Evolutionary conservation across 2,888 invertebrate genomes (phyloP), one percentile per base, ranked within the genome.

Genomic region (Phasia obesa): DNA sequence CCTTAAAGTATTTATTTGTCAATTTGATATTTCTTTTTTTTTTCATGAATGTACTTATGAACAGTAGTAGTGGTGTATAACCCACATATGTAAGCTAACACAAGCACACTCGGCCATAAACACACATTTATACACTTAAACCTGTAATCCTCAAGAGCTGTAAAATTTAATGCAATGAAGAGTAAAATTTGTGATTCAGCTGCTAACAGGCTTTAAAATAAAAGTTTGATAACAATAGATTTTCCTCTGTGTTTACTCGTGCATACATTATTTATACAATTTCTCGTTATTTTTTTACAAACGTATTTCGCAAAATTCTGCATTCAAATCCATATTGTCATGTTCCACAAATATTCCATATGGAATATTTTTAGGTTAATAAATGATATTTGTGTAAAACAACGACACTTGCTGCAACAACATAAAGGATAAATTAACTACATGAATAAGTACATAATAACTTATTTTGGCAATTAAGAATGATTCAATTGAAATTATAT

Each of bases 131-230:
- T 17, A 49, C 13, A 49, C 27, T 55, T 47, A 67, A 69, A 55
- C 35, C 77, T 44, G 60, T 82, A 82, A 81, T 81, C 71, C 77
- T 57, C 57, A 62, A 60, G 55, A 77, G 81, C 69, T 73, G 67
- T 49, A 57, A 82, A 82, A 82, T 82, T 60, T 77, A 69, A 77
- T 73, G 77, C 81, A 77, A 67, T 77, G 73, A 73, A 59, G 77
- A 77, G 81, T 77, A 69, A 73, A 81, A 67, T 81, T 81, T 67
- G 60, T 76, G 77, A 77, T 73, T 69, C 77, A 73, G 62, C 73
- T 64, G 42, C 81, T 73, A 74, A 64, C 73, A 64, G 73, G 57
- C 73, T 77, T 55, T 49, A 77, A 71, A 55, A 55, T 51, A 69
- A 64, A 76, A 81, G 60, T 47, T 71, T 77, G 71, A 62, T 73